Conservation (phyloP, 1,140 invertebrate genomes). For the Acromyrmex echinatior region DNA sequence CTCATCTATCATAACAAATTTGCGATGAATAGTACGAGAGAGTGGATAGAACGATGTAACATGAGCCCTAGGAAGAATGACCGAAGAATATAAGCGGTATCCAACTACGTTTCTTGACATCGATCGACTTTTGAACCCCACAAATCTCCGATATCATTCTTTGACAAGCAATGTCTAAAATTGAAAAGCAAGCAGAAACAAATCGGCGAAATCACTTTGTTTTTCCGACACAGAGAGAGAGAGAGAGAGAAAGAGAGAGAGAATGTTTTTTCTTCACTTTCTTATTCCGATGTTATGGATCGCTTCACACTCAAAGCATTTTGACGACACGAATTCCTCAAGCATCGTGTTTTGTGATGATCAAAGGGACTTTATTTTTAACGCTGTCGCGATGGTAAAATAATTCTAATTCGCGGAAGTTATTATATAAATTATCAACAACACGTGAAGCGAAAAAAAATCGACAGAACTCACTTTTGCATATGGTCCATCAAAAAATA, state of each 20-base stretch:
- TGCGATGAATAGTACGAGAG: not conserved
- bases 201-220: conserved; percentile 26
- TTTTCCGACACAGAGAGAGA: conserved; percentile 17
- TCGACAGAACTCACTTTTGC: not conserved
- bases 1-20: conserved; percentile 64
- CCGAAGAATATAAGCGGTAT: conserved; percentile 1
- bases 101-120: conserved; percentile 26
- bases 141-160: conserved; percentile 57
- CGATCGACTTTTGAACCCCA: conserved; percentile 46
- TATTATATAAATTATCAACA: conserved; percentile 20
- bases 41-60: conserved; percentile 13
- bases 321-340: conserved; percentile 38
- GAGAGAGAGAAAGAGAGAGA: too few species aligned
- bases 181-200: conserved; percentile 54
- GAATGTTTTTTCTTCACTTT: not conserved
- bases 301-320: conserved; percentile 21
- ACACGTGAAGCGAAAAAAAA: not conserved
- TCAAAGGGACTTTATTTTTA: not conserved
- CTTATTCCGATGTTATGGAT: conserved; percentile 34
- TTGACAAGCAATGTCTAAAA: conserved; percentile 59
- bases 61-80: conserved; percentile 30
- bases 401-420: conserved; percentile 15
- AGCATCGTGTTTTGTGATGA: not conserved
- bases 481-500: not conserved
- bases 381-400: not conserved